A percentile compares a stretch with the other conserved stretches of the same genome.
phyloP scores from a whole-genome alignment of 2,797 vertebrate genomes.

The Fundulus diaphanus region DNA sequence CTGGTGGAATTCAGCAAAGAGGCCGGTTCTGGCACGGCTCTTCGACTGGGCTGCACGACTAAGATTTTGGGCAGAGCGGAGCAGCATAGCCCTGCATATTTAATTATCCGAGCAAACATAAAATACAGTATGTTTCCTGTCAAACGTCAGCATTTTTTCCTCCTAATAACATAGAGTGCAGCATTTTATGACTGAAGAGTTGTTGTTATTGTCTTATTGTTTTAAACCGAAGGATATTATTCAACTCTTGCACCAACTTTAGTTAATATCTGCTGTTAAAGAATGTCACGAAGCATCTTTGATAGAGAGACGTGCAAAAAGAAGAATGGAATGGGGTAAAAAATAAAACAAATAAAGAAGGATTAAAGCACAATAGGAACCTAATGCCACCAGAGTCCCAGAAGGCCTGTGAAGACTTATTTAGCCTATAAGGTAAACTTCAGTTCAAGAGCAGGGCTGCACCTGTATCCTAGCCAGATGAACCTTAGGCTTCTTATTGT shows the following conservation, averaged over 20 bases:
- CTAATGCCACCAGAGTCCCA: background rate
- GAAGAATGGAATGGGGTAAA: background rate
- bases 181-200: background rate
- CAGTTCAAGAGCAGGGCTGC: too few species aligned
- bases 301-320: background rate
- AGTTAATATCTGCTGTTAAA: background rate
- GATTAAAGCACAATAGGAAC: background rate
- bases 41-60: background rate
- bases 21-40: background rate
- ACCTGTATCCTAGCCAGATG: too few species aligned
- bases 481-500: background rate
- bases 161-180: background rate
- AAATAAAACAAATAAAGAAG: background rate
- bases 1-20: conserved; percentile 10
- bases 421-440: too few species aligned
- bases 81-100: background rate
- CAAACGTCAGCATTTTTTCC: background rate
- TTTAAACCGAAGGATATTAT: background rate
- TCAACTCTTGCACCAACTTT: background rate
- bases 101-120: background rate
- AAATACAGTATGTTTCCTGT: background rate
- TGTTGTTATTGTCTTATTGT: background rate
- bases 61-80: background rate
- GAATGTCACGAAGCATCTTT: background rate
- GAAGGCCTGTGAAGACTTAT: too few species aligned